phyloP scores from a whole-genome alignment of 2,113 vertebrate genomes.

The Catagonus wagneri region DNA sequence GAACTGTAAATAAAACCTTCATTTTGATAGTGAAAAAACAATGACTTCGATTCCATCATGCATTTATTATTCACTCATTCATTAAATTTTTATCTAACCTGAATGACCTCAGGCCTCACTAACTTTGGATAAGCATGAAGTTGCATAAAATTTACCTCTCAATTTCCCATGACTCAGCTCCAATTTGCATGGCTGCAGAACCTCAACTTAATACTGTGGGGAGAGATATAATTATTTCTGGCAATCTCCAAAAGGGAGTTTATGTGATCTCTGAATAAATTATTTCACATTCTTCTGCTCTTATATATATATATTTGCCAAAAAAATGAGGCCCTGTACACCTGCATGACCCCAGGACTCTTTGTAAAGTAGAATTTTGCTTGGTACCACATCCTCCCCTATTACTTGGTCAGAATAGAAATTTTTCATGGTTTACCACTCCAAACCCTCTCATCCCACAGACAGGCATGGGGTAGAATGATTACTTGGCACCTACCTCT shows the following conservation, averaged over 20 bases:
- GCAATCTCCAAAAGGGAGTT: background rate
- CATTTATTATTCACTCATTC: background rate
- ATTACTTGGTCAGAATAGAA: background rate
- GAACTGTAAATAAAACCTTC: conserved; percentile 27
- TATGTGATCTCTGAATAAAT: background rate
- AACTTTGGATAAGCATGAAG: background rate
- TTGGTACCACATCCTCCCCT: no score
- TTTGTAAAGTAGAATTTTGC: background rate
- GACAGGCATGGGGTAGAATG: background rate
- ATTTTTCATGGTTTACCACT: background rate
- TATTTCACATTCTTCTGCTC: background rate
- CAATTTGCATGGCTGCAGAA: background rate
- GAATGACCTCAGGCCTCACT: background rate
- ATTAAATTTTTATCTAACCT: conserved; percentile 46
- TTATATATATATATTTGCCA: background rate
- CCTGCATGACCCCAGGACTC: background rate
- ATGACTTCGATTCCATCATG: background rate
- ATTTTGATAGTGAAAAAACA: background rate
- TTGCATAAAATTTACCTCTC: conserved; percentile 17
- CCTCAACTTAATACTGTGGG: background rate
- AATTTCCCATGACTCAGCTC: background rate
- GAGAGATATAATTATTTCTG: background rate
- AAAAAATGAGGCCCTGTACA: background rate
- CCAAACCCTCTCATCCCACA: background rate
- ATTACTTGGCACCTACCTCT: background rate